Percentiles rank a stretch among this genome's conserved stretches.
Conservation (phyloP, 2,113 vertebrate genomes). For the Eleginops maclovinus region DNA sequence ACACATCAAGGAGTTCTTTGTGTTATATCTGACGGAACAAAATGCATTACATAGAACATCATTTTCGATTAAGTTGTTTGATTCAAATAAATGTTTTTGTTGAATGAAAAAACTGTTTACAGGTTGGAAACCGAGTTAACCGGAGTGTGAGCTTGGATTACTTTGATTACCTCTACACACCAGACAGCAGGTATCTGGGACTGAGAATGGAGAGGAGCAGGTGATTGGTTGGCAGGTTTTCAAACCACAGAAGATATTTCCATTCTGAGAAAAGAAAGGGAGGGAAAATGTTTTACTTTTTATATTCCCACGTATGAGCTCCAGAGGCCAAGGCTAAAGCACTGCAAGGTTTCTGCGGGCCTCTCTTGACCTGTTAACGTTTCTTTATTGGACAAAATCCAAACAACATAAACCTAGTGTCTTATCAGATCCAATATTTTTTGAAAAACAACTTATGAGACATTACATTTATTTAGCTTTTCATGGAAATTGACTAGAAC, state of each 20-base stretch:
- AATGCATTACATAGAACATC: background rate
- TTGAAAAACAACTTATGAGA: background rate
- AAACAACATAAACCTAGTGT: background rate
- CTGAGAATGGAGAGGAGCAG: conserved; percentile 85
- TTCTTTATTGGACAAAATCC: no score
- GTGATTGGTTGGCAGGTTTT: conserved; percentile 90
- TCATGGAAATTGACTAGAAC: background rate
- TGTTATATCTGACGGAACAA: background rate
- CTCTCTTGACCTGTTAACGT: background rate
- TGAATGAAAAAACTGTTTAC: background rate
- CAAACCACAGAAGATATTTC: conserved; percentile 94
- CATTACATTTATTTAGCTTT: background rate
- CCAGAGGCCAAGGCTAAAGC: background rate
- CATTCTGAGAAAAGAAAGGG: conserved; percentile 83
- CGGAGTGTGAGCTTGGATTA: conserved; percentile 6
- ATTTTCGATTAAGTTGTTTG: background rate
- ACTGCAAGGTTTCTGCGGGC: background rate
- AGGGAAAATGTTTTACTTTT: background rate
- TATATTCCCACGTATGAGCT: background rate
- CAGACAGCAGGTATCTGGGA: conserved; percentile 91
- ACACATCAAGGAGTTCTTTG: background rate
- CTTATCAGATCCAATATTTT: background rate
- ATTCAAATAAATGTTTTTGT: no score
- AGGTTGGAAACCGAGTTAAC: conserved; percentile 26
- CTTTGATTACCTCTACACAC: conserved; percentile 89